Evolutionary conservation across 1,140 invertebrate species (phyloP).

Genomic region (Holcopasites calliopsidis): DNA sequence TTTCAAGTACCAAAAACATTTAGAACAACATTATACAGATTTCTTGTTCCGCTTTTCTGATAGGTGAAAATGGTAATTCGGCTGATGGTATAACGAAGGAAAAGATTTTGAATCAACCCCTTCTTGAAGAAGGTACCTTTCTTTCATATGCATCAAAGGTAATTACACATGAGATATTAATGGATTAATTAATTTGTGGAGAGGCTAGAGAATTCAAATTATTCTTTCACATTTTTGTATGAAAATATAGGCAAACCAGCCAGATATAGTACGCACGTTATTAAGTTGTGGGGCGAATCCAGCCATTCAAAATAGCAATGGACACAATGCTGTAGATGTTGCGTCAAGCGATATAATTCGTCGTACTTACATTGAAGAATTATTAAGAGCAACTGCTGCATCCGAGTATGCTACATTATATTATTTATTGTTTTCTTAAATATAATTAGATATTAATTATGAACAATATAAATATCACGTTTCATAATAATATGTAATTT

Average conservation of each 20-base stretch:
- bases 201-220: no score
- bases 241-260: slow-evolving; percentile 78
- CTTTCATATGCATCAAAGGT: slow-evolving; percentile 84
- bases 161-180: slow-evolving; percentile 36
- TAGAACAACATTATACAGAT: neutral
- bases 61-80: slow-evolving; percentile 70
- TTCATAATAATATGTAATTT: neutral
- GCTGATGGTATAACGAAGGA: slow-evolving; percentile 75
- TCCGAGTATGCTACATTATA: slow-evolving; percentile 80
- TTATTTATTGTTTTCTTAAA: slow-evolving; percentile 28
- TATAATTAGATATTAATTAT: slow-evolving; percentile 48
- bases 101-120: slow-evolving; percentile 79
- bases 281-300: slow-evolving; percentile 83
- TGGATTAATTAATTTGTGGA: neutral
- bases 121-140: slow-evolving; percentile 82
- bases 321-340: slow-evolving; percentile 81
- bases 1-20: neutral
- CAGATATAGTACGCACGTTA: slow-evolving; percentile 82
- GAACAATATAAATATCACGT: neutral
- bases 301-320: slow-evolving; percentile 80
- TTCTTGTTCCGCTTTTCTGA: neutral
- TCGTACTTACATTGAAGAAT: slow-evolving; percentile 83
- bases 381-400: slow-evolving; percentile 83
- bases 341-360: slow-evolving; percentile 79
- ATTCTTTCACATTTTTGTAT: slow-evolving; percentile 2